Evolutionary conservation across 2,797 vertebrate genomes (phyloP).

Genomic region (Myotis vivesi): DNA sequence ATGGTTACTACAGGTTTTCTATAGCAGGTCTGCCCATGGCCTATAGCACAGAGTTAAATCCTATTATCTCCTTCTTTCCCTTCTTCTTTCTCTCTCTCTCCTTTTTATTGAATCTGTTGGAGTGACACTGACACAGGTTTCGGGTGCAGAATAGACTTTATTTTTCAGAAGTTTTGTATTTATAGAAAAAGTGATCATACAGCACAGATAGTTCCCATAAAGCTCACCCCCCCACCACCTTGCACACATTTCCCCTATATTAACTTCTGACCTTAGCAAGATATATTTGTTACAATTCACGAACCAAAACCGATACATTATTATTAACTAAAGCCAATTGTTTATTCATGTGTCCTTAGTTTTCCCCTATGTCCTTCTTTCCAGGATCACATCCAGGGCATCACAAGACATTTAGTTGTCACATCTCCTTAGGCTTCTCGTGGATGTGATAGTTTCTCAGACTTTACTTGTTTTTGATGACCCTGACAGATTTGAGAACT

Average conservation of each 20-base stretch:
- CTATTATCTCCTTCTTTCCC: background rate
- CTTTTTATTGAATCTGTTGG: background rate
- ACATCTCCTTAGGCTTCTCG: background rate
- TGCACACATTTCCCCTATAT: background rate
- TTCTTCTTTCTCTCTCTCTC: background rate
- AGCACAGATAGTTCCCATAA: background rate
- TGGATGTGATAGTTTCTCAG: slow-evolving; percentile 36
- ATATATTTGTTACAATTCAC: background rate
- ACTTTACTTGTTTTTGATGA: slow-evolving; percentile 40
- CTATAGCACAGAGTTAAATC: background rate
- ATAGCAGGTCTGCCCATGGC: background rate
- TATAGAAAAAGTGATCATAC: slow-evolving; percentile 31
- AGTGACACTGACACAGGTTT: background rate
- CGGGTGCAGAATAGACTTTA: background rate
- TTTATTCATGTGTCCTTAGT: background rate
- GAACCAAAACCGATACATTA: background rate
- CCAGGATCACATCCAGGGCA: background rate
- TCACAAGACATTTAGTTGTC: background rate
- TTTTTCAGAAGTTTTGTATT: slow-evolving; percentile 4
- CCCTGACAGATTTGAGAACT: background rate
- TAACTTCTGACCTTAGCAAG: background rate
- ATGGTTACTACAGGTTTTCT: background rate
- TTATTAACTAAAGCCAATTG: background rate
- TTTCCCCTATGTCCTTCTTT: background rate
- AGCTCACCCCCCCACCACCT: background rate